Evolutionary conservation across 2,888 invertebrate species (phyloP).

Genomic region (Apodemia hepburni): DNA sequence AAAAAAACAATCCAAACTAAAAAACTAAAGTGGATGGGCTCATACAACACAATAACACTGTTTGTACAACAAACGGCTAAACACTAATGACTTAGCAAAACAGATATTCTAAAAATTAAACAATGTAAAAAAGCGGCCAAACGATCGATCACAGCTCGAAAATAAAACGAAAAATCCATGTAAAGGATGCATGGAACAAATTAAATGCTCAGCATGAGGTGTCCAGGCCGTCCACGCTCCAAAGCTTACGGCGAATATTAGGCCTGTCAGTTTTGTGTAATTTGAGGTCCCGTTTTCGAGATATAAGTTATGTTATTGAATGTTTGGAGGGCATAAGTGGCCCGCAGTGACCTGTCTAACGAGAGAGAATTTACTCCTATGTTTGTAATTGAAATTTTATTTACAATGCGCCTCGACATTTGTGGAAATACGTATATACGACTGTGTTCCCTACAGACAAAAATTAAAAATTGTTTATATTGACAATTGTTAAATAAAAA

Average conservation of each 20-base stretch:
- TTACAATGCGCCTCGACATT: not conserved
- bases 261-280: slow-evolving; percentile 63
- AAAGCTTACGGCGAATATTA: slow-evolving; percentile 72
- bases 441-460: not conserved
- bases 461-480: not conserved
- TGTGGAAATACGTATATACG: not conserved
- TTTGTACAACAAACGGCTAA: slow-evolving; percentile 7
- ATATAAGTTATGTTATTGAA: slow-evolving; percentile 76
- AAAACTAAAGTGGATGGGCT: not conserved
- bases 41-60: slow-evolving; percentile 1
- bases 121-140: slow-evolving; percentile 71
- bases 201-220: slow-evolving; percentile 78
- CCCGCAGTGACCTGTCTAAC: slow-evolving; percentile 38
- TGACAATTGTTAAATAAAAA: not conserved
- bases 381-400: slow-evolving; percentile 20
- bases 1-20: not conserved
- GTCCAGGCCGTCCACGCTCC: slow-evolving; percentile 47
- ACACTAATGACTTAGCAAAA: slow-evolving; percentile 76
- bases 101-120: slow-evolving; percentile 69
- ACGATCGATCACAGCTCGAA: slow-evolving; percentile 73
- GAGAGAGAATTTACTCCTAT: slow-evolving; percentile 33
- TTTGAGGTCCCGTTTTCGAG: slow-evolving; percentile 42
- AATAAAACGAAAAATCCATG: slow-evolving; percentile 72
- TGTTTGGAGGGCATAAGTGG: slow-evolving; percentile 31
- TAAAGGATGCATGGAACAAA: slow-evolving; percentile 77